A percentile compares a stretch with the other conserved stretches of the same genome.
These are phyloP conservation scores for Lepus americanus DNA, from an alignment of 2,113 vertebrate genomes.

Conservation along the genomic window DNA sequence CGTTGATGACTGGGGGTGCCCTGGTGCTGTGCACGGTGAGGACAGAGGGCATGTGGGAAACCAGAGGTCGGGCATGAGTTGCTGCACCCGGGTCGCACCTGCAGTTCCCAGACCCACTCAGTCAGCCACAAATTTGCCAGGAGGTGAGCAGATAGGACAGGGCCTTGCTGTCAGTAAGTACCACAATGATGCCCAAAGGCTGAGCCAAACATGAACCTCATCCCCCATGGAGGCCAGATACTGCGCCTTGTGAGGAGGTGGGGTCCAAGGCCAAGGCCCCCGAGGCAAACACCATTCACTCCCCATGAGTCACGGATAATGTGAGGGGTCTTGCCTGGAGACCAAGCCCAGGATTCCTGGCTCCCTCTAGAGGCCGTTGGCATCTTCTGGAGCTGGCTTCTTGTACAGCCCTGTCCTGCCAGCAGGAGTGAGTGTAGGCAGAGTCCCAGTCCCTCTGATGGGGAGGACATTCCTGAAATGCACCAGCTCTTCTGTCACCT, in stretches of 20 bases:
- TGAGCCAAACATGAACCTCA: not conserved
- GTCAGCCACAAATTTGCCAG: not conserved
- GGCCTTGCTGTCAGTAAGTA: not conserved
- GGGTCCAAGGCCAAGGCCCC: not conserved
- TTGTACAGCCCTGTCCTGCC: not conserved
- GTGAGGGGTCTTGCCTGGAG: not conserved
- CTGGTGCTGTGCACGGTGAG: not conserved
- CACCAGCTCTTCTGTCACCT: not conserved
- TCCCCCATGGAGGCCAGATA: not conserved
- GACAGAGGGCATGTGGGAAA: not conserved
- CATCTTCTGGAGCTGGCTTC: not conserved
- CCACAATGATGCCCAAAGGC: not conserved
- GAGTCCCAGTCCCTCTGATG: not conserved
- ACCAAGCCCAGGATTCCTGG: not conserved
- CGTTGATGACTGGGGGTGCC: not conserved
- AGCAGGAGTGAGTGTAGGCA: not conserved
- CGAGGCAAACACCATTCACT: not conserved
- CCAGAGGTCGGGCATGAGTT: not conserved
- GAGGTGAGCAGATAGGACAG: not conserved
- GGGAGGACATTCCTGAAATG: fast-evolving
- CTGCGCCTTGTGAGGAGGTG: not conserved
- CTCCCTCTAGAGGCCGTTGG: not conserved
- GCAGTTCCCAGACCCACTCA: not conserved
- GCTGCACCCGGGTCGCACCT: not conserved
- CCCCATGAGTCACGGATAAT: fast-evolving